Evolutionary conservation across 2,888 invertebrate species (phyloP).

Genomic region (Silvanus unidentatus): DNA sequence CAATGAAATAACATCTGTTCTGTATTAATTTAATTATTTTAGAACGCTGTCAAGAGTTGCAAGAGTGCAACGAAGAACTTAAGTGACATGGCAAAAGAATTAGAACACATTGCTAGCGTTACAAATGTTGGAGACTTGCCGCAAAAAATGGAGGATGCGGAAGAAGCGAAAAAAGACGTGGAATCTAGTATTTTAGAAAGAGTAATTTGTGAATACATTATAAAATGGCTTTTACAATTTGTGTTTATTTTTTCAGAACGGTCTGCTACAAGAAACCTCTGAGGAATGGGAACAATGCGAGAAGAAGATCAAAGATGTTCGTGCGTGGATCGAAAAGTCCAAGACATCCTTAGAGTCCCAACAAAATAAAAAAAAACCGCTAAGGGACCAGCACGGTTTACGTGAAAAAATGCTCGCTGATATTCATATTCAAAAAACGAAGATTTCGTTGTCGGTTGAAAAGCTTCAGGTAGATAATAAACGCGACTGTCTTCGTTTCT

Average conservation of each 20-base stretch:
- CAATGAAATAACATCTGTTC: constrained; percentile 7
- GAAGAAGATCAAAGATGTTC: constrained; percentile 85
- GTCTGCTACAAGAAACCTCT: constrained; percentile 81
- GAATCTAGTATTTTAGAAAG: constrained; percentile 81
- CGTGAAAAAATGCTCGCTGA: constrained; percentile 84
- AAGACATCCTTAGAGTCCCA: constrained; percentile 69
- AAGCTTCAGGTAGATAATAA: constrained; percentile 69
- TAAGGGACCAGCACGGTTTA: constrained; percentile 78
- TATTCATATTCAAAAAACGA: constrained; percentile 82
- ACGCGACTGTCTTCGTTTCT: constrained; percentile 16
- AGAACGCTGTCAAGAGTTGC: constrained; percentile 83
- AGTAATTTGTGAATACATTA: constrained; percentile 47
- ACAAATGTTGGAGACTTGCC: constrained; percentile 82
- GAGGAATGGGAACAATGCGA: constrained; percentile 97
- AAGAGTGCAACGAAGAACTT: constrained; percentile 82
- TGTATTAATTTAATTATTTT: constrained; percentile 35
- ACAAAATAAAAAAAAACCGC: constrained; percentile 78
- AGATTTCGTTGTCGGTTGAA: constrained; percentile 82
- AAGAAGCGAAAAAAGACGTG: constrained; percentile 78
- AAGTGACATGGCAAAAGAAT: constrained; percentile 86
- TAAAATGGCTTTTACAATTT: constrained; percentile 1
- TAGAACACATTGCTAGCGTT: constrained; percentile 76
- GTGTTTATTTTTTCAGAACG: constrained; percentile 57
- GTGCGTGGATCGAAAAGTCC: constrained; percentile 84
- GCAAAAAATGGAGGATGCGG: constrained; percentile 77